Percentiles rank a stretch among this genome's conserved stretches.
phyloP scores from a whole-genome alignment of 1,140 invertebrate species.

The Cyclargus thomasi region DNA sequence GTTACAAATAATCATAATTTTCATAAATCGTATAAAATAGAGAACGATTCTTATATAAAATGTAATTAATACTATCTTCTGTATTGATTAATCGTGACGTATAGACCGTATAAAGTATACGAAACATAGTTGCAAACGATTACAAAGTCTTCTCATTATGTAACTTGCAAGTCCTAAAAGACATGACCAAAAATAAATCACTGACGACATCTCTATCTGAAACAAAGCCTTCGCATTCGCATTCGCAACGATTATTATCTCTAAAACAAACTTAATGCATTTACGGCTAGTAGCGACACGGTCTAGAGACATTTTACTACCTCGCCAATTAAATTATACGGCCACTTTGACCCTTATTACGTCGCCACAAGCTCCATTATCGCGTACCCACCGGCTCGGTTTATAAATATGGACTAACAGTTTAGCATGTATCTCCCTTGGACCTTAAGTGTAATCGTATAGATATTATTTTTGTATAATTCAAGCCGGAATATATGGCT shows the following conservation, averaged over 20 bases:
- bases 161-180: constrained; percentile 65
- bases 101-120: no score
- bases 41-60: no score
- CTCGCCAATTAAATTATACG: constrained; percentile 37
- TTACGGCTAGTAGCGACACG: constrained; percentile 71
- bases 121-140: not conserved
- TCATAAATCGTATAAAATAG: no score
- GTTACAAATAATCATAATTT: no score
- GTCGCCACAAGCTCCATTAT: constrained; percentile 37
- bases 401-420: constrained; percentile 30
- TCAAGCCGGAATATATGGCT: constrained; percentile 29
- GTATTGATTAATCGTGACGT: no score
- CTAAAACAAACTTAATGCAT: constrained; percentile 72
- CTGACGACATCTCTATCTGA: constrained; percentile 69
- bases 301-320: constrained; percentile 68
- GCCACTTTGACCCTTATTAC: constrained; percentile 27
- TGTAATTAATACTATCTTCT: no score
- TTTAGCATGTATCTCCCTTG: constrained; percentile 29
- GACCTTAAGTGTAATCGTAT: constrained; percentile 32
- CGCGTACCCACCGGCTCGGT: constrained; percentile 21
- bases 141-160: not conserved
- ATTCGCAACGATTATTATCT: constrained; percentile 74
- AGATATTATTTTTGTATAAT: constrained; percentile 39
- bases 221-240: constrained; percentile 68
- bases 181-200: constrained; percentile 71